A percentile compares a stretch with the other conserved stretches of the same genome.
Evolutionary conservation across 2,888 invertebrate species (phyloP).

Genomic region (Timema podura): DNA sequence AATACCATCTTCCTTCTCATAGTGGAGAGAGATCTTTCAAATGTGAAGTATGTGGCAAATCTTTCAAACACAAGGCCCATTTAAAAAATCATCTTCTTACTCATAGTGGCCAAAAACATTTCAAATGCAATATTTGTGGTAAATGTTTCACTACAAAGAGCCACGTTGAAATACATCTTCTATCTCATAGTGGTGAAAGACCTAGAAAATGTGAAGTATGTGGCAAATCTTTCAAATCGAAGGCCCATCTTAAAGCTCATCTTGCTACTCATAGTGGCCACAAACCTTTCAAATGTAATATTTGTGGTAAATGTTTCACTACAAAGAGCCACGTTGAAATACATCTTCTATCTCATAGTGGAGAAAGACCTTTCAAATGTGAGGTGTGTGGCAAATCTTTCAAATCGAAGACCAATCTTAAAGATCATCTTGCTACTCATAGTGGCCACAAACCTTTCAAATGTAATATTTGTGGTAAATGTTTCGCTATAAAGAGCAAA

Average conservation of each 20-base stretch:
- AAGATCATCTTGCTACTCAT: not conserved
- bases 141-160: not conserved
- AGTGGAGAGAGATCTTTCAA: not conserved
- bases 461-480: conserved; percentile 96
- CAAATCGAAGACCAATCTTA: not conserved
- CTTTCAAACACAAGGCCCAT: not conserved
- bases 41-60: not conserved
- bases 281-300: no score
- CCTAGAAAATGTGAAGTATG: not conserved
- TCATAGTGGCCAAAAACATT: not conserved
- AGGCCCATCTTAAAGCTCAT: not conserved
- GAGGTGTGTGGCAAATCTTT: not conserved
- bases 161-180: not conserved
- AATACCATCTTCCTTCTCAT: not conserved
- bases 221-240: not conserved
- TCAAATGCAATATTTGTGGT: not conserved
- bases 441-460: no score
- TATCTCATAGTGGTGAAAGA: not conserved
- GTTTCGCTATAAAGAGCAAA: conserved; percentile 97
- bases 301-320: no score
- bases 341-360: not conserved
- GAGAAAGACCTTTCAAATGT: no score
- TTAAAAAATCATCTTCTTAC: not conserved
- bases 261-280: conserved; percentile 65
- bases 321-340: conserved; percentile 54